Base-by-base conservation (phyloP, 2,113 vertebrate species). In the Poeciliopsis occidentalis region DNA sequence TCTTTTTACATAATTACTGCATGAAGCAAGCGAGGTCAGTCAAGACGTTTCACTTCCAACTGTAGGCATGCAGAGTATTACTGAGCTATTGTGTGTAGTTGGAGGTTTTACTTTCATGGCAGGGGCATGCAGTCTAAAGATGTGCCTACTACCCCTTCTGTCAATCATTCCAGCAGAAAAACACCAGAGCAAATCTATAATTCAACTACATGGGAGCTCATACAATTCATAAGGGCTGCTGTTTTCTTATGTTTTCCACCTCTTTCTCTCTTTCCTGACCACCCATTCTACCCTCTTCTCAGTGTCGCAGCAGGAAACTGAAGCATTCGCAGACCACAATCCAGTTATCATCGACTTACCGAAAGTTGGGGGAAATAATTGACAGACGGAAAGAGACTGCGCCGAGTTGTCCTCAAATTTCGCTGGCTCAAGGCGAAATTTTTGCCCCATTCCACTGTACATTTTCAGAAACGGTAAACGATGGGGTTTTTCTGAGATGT, bases 161-260 rank as follows among this genome's bases (percentile, higher is more conserved):
- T 93, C 93, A 94, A 89, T 93, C 92, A 93, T 85, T 81, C 88
- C 69, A 87, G 76, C 88, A 87, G 34, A 91, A 74, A 87, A 88
- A 87, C 86, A 87, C 88, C 68, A 64, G 81, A 87, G 89, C 67
- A 81, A 67, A 91, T 93, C 90, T 93, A 93, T 93, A 93, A 93
- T 93, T 94, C 88, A 94, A 79, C 87, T 87, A 87, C 87, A 90
- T 64, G 82, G 84, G 78, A 91, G 87, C 90, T 92, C 91, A 89
- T 92, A 93, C 88, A 93, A 90, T 92, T 92, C 89, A 94, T 88
- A 90, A 82, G 85, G 78, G 81, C 72, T 61, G 24, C 78, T 88
- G 73, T 89, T 85, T 84, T 85, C 76, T 78, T 78, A 19, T 22
- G 11, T 75, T 72, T 76, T 44, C 62, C 17, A 19, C 17, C 32